A percentile compares a stretch with the other conserved stretches of the same genome.
Evolutionary conservation across 1,140 invertebrate species (phyloP).

Genomic region (Tetragonula clypearis): DNA sequence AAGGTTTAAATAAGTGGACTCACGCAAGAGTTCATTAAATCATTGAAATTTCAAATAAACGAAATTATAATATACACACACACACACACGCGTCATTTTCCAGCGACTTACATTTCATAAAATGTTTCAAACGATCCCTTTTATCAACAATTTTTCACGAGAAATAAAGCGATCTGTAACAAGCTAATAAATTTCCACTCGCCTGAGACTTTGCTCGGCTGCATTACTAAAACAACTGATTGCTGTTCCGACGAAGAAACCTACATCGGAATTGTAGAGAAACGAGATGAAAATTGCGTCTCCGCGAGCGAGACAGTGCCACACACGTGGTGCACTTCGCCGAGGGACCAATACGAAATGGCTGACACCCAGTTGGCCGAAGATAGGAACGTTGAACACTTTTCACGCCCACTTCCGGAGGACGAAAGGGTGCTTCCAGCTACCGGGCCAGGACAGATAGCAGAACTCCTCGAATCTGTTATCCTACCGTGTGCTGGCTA

Average conservation of each 20-base stretch:
- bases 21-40: too few species aligned
- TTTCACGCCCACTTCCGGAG: constrained; percentile 75
- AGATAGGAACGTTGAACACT: constrained; percentile 69
- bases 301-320: not conserved
- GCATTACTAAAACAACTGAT: too few species aligned
- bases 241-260: not conserved
- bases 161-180: too few species aligned
- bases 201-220: too few species aligned
- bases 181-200: too few species aligned
- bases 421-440: constrained; percentile 54
- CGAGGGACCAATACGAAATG: constrained; percentile 42
- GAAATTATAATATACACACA: too few species aligned
- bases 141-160: too few species aligned
- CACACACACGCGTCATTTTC: too few species aligned
- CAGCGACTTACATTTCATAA: too few species aligned
- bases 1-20: too few species aligned
- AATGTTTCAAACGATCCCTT: too few species aligned
- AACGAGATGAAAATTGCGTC: not conserved
- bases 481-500: constrained; percentile 13
- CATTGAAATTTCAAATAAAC: too few species aligned
- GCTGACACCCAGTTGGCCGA: constrained; percentile 49
- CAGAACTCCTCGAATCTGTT: constrained; percentile 44
- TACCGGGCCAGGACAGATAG: constrained; percentile 49
- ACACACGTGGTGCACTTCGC: constrained; percentile 52
- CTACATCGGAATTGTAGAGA: constrained; percentile 49